phyloP scores from a whole-genome alignment of 2,113 vertebrate genomes.

The Myrmecophaga tridactyla region DNA sequence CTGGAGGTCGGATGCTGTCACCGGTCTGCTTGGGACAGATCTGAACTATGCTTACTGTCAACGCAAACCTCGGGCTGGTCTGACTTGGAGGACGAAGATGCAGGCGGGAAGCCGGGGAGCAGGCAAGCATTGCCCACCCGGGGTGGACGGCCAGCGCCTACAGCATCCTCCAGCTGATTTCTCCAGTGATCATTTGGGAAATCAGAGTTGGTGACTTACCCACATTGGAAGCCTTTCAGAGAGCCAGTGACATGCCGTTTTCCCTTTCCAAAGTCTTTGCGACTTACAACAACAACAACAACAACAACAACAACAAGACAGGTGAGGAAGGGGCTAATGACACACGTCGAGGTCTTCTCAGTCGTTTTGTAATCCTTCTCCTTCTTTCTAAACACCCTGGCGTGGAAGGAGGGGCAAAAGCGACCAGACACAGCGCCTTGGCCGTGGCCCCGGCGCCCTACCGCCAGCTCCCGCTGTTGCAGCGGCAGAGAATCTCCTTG shows the following conservation, averaged over 20 bases:
- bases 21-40: neutral
- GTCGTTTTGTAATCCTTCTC: fast-evolving
- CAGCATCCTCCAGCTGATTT: fast-evolving
- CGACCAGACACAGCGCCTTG: fast-evolving
- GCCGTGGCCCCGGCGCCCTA: conserved; percentile 16
- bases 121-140: neutral
- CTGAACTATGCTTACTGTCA: neutral
- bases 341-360: fast-evolving
- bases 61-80: fast-evolving
- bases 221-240: neutral
- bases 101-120: fast-evolving
- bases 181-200: neutral
- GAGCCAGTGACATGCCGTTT: fast-evolving
- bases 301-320: too few species aligned
- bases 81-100: neutral
- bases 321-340: fast-evolving
- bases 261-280: neutral
- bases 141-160: fast-evolving
- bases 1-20: neutral
- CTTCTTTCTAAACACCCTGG: neutral
- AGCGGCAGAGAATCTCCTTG: conserved; percentile 88
- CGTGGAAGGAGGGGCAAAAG: fast-evolving
- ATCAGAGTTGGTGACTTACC: neutral
- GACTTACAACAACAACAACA: too few species aligned
- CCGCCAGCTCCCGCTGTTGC: conserved; percentile 77